phyloP scores from a whole-genome alignment of 2,797 vertebrate species.

The Cynopterus sphinx region DNA sequence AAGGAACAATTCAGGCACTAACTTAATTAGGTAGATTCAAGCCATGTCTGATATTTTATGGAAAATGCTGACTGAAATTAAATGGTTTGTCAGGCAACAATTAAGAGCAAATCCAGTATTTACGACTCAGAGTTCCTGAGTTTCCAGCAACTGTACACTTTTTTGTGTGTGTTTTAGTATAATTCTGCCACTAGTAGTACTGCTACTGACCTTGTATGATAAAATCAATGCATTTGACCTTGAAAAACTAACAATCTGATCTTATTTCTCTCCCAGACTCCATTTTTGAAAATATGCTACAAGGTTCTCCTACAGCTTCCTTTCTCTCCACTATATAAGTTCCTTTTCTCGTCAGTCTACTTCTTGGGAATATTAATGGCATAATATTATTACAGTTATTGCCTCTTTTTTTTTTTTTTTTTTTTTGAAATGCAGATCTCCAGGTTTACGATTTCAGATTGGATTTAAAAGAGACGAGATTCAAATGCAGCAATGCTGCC shows the following conservation, averaged over 20 bases:
- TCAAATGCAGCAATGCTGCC: conserved; percentile 64
- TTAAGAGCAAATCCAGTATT: conserved; percentile 44
- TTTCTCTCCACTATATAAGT: neutral
- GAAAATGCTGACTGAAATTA: conserved; percentile 48
- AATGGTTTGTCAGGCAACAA: conserved; percentile 20
- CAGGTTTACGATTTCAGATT: conserved; percentile 71
- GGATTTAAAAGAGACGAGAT: conserved; percentile 62
- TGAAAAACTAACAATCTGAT: conserved; percentile 43
- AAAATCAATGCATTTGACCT: conserved; percentile 7
- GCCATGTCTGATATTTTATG: conserved; percentile 10
- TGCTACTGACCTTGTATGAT: neutral
- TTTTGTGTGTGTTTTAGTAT: neutral
- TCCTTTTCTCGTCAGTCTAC: neutral
- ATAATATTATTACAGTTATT: conserved; percentile 48
- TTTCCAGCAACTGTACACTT: neutral
- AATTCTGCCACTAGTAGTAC: neutral
- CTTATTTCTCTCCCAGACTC: neutral
- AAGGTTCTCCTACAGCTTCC: neutral
- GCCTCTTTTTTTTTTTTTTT: neutral
- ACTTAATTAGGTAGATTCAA: conserved; percentile 38
- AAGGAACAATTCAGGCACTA: conserved; percentile 9
- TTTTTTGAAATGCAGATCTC: conserved; percentile 34
- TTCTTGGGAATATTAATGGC: conserved; percentile 54
- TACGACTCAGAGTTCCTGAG: conserved; percentile 4
- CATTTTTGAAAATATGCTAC: conserved; percentile 19